Percentiles rank a stretch among this genome's conserved stretches.
Conservation (phyloP, 2,113 vertebrate genomes). For the Phaethon lepturus region DNA sequence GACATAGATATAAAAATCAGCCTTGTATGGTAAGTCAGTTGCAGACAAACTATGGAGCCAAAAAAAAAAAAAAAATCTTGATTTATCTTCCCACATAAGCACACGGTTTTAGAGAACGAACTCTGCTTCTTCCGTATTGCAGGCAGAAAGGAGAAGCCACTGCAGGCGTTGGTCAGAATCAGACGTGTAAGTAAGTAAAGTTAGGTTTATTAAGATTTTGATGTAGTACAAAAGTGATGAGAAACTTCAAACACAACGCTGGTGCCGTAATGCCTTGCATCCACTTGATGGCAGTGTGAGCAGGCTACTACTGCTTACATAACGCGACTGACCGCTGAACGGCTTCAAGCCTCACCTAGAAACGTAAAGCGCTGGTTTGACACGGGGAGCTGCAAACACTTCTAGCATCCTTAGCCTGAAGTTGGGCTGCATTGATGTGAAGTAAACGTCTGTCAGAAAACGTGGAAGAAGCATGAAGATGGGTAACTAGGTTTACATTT, state of each 20-base stretch:
- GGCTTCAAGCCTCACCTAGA: accelerated
- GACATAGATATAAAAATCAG: background rate
- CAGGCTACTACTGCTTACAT: background rate
- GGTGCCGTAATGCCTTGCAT: background rate
- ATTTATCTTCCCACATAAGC: background rate
- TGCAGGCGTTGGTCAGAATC: background rate
- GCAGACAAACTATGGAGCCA: background rate
- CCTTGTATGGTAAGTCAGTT: background rate
- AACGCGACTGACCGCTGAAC: accelerated
- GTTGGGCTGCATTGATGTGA: accelerated
- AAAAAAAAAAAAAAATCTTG: background rate
- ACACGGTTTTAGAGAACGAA: background rate
- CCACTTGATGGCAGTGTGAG: constrained; percentile 44
- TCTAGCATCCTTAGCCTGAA: accelerated
- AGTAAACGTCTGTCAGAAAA: accelerated
- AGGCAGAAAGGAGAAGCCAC: background rate
- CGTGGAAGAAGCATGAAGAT: background rate
- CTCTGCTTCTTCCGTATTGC: background rate
- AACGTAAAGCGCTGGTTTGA: accelerated
- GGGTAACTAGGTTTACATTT: background rate
- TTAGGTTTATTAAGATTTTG: background rate
- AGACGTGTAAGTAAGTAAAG: accelerated
- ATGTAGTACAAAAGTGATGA: accelerated
- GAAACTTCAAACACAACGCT: accelerated
- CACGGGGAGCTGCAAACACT: accelerated